Percentiles rank a stretch among this genome's conserved stretches.
These are phyloP conservation scores for Calliphora vomitoria DNA, from an alignment of 2,888 invertebrate species.

Conservation along the genomic window DNA sequence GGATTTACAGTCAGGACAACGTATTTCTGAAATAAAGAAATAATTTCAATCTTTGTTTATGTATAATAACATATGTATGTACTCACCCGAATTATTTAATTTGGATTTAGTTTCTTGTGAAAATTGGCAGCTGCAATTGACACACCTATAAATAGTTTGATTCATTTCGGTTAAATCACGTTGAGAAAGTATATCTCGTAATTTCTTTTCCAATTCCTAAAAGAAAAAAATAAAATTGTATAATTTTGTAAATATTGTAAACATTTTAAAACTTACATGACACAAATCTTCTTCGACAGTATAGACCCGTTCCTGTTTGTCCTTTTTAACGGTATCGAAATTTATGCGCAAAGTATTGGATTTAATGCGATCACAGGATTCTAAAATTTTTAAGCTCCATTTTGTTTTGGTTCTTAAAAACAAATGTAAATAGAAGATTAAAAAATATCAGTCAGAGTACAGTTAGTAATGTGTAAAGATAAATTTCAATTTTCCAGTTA, in stretches of 20 bases:
- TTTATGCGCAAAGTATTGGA: constrained; percentile 86
- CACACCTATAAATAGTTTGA: constrained; percentile 86
- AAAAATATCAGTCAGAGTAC: neutral
- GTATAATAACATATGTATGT: neutral
- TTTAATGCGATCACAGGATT: constrained; percentile 85
- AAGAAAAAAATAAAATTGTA: constrained; percentile 37
- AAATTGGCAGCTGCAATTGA: constrained; percentile 88
- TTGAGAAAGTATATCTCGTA: constrained; percentile 85
- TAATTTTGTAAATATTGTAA: neutral
- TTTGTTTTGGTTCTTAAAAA: constrained; percentile 82
- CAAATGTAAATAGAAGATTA: neutral
- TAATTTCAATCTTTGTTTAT: neutral
- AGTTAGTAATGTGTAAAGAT: too few relatives aligned
- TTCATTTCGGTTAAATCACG: constrained; percentile 85
- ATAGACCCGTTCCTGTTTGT: constrained; percentile 87
- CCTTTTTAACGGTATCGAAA: constrained; percentile 87
- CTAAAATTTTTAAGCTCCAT: constrained; percentile 86
- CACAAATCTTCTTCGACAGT: constrained; percentile 86
- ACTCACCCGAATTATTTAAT: constrained; percentile 78
- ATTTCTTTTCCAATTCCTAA: constrained; percentile 85
- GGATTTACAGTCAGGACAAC: constrained; percentile 87
- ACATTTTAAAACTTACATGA: constrained; percentile 83
- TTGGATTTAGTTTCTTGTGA: constrained; percentile 84
- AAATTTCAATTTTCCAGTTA: too few relatives aligned
- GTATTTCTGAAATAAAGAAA: constrained; percentile 77